These are phyloP conservation scores for Perodicticus potto DNA, from an alignment of 2,797 vertebrate species.

Conservation along the genomic window DNA sequence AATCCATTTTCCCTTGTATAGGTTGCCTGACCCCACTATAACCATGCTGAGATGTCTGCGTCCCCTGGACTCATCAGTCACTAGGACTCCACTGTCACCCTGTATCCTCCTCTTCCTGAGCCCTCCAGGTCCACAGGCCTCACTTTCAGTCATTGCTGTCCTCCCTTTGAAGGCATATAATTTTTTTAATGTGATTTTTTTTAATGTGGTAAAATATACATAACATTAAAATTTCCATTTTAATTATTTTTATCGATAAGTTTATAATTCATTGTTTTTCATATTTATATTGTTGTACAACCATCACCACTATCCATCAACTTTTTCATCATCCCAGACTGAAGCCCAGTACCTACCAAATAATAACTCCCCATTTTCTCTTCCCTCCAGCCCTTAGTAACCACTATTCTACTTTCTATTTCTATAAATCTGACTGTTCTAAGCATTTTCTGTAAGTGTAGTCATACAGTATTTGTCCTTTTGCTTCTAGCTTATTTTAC, in stretches of 20 bases:
- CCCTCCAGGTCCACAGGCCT: background rate
- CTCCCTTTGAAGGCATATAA: background rate
- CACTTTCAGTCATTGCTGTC: background rate
- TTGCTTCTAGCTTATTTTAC: conserved; percentile 22
- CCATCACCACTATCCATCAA: background rate
- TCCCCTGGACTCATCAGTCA: background rate
- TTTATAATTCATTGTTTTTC: conserved; percentile 2
- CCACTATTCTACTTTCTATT: background rate
- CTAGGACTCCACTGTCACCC: background rate
- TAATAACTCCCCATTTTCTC: background rate
- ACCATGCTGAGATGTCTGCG: background rate
- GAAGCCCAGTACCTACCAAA: conserved; percentile 24
- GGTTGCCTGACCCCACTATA: background rate
- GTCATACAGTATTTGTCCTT: background rate
- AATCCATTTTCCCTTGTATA: background rate
- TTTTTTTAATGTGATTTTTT: background rate
- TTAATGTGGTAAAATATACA: background rate
- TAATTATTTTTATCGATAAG: background rate
- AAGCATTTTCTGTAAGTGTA: background rate
- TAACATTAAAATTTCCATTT: background rate
- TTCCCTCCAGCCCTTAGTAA: background rate
- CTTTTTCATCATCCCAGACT: conserved; percentile 9
- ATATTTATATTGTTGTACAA: background rate
- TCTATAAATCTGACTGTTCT: background rate
- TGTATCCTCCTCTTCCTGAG: background rate